Evolutionary conservation across 2,113 vertebrate species (phyloP), one percentile per base, ranked within the genome.

Genomic region (Otocyon megalotis): DNA sequence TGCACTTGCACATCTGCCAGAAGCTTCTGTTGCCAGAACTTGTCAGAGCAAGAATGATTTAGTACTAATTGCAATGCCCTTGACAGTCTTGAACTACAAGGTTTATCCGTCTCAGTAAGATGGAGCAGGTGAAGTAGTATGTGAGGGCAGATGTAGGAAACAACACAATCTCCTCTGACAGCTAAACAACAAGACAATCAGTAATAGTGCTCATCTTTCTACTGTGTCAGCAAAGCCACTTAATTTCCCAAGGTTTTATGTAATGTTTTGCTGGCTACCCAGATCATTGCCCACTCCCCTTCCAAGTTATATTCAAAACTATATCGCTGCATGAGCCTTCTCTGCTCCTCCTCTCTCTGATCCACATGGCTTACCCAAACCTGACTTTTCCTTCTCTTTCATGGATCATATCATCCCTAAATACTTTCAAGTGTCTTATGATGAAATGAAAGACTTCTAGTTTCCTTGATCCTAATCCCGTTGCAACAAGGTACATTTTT

Each of bases 1-100:
- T 17, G 8, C 63, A 81, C 71, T 77, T 90, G 54, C 60, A 95
- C 65, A 94, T 74, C 89, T 96, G 83, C 90, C 96, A 95, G 83
- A 80, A 89, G 94, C 92, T 79, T 94, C 74, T 88, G 74, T 65
- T 95, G 94, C 90, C 94, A 95, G 83, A 96, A 93, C 65, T 32
- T 94, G 90, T 96, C 83, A 94, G 92, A 87, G 82, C 0, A 0
- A 93, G 76, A 85, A 96, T 88, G 96, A 96, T 92, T 95, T 90
- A 96, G 92, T 89, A 91, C 95, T 97, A 97, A 96, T 89, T 97
- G 86, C 71, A 54, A 76, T 67, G 74, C 93, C 97, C 96, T 93
- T 88, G 93, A 95, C 94, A 93, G 97, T 90, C 90, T 69, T 56
- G 37, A 88, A 77, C 86, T 62, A 62, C 80, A 92, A 90, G 69